These are phyloP conservation scores for Dryobates pubescens DNA, from an alignment of 2,797 vertebrate species.

Conservation along the genomic window DNA sequence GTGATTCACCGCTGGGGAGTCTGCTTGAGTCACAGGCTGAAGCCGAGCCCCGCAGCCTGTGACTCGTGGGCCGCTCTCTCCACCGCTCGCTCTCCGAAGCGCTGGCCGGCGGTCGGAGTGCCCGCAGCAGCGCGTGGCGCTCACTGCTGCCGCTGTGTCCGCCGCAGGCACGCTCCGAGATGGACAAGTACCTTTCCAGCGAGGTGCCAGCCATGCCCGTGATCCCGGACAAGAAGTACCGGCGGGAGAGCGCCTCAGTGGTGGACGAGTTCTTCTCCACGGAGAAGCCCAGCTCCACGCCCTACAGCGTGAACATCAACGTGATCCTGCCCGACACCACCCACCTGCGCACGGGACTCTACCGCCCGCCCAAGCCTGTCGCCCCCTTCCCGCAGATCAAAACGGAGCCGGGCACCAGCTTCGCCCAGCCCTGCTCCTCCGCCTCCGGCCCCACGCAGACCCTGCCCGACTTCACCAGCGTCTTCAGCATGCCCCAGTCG, in stretches of 20 bases:
- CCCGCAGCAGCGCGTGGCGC: background rate
- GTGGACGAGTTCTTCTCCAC: constrained; percentile 91
- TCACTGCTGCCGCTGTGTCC: background rate
- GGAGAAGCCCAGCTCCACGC: constrained; percentile 79
- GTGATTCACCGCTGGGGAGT: background rate
- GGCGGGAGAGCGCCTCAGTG: constrained; percentile 89
- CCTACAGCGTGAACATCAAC: constrained; percentile 93
- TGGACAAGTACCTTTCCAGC: constrained; percentile 89
- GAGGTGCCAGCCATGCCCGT: constrained; percentile 49
- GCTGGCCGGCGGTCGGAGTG: accelerated
- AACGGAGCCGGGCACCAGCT: constrained; percentile 82
- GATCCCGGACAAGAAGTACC: constrained; percentile 85
- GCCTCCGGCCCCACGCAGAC: constrained; percentile 73
- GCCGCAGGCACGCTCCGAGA: constrained; percentile 79
- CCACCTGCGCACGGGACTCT: constrained; percentile 90
- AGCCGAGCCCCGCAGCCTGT: background rate
- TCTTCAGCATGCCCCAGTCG: constrained; percentile 88
- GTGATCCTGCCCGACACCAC: constrained; percentile 89
- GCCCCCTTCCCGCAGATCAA: constrained; percentile 80
- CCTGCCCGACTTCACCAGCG: constrained; percentile 91
- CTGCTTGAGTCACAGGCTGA: background rate
- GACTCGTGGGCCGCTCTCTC: background rate
- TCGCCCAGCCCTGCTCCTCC: constrained; percentile 76
- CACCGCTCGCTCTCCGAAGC: background rate
- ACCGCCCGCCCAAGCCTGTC: constrained; percentile 75